Evolutionary conservation across 2,888 invertebrate genomes (phyloP).

Genomic region (Lagria hirta): DNA sequence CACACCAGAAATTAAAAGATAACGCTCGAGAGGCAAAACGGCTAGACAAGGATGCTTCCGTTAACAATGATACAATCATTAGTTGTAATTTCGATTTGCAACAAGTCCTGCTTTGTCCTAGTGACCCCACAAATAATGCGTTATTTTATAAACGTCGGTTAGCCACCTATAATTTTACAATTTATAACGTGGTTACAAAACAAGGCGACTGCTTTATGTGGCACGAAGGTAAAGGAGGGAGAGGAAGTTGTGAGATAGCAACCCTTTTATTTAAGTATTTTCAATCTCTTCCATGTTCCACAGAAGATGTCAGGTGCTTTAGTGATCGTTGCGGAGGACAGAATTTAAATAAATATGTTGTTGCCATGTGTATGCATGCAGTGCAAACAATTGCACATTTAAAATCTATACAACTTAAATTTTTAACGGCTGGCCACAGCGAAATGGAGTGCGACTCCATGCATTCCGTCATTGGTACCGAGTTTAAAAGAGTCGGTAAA

Average conservation of each 20-base stretch:
- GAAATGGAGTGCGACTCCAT: too few species aligned
- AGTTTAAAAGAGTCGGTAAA: too few species aligned
- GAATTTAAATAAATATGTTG: constrained; percentile 27
- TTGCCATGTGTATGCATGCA: constrained; percentile 27
- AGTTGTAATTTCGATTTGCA: constrained; percentile 4
- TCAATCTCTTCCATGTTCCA: constrained; percentile 16
- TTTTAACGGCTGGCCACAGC: too few species aligned
- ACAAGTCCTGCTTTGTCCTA: not conserved
- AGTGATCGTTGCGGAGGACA: constrained; percentile 28
- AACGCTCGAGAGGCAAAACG: too few species aligned
- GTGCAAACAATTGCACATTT: constrained; percentile 30
- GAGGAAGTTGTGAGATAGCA: constrained; percentile 24
- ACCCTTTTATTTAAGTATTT: constrained; percentile 15
- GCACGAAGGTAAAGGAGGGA: constrained; percentile 19
- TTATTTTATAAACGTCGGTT: constrained; percentile 3
- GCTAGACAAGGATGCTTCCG: too few species aligned
- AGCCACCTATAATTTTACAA: constrained; percentile 10
- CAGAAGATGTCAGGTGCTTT: constrained; percentile 15
- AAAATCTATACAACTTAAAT: constrained; percentile 33
- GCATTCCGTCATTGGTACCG: too few species aligned
- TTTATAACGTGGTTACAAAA: constrained; percentile 27
- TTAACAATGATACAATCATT: not conserved
- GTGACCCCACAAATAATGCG: constrained; percentile 9
- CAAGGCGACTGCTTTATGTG: constrained; percentile 11
- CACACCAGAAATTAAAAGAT: too few species aligned